phyloP scores from a whole-genome alignment of 2,797 vertebrate genomes.

The Buceros bicornis region DNA sequence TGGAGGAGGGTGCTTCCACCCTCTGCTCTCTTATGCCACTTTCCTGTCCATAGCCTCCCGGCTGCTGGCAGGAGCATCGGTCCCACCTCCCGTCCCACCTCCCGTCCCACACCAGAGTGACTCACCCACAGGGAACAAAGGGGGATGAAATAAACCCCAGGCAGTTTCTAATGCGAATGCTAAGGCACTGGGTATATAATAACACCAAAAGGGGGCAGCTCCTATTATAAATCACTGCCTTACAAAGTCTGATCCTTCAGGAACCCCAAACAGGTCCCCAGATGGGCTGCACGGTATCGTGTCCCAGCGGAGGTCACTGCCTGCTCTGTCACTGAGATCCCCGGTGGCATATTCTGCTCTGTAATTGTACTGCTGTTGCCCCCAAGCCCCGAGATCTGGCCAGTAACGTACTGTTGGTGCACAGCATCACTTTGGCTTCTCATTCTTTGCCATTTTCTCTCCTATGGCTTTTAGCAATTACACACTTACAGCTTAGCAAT shows the following conservation, averaged over 20 bases:
- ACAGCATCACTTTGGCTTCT: background rate
- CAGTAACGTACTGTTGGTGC: background rate
- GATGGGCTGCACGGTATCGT: background rate
- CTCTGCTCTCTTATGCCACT: fast-evolving
- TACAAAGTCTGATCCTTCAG: background rate
- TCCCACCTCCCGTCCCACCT: background rate
- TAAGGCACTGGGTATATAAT: background rate
- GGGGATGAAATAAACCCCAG: background rate
- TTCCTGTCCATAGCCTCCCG: background rate
- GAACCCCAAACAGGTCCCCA: background rate
- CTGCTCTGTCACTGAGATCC: background rate
- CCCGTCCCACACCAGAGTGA: background rate
- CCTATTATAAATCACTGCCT: background rate
- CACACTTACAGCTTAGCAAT: background rate
- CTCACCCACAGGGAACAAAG: background rate
- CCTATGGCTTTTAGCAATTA: fast-evolving
- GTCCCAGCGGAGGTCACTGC: background rate
- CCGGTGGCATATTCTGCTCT: background rate
- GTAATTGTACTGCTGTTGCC: background rate
- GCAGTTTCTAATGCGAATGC: background rate
- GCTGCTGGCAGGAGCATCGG: background rate
- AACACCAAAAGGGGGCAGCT: background rate
- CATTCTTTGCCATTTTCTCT: background rate
- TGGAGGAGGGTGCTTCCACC: background rate
- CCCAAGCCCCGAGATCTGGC: background rate